A percentile compares a stretch with the other conserved stretches of the same genome.
phyloP scores from a whole-genome alignment of 2,797 vertebrate genomes.

The Micromesistius poutassou region DNA sequence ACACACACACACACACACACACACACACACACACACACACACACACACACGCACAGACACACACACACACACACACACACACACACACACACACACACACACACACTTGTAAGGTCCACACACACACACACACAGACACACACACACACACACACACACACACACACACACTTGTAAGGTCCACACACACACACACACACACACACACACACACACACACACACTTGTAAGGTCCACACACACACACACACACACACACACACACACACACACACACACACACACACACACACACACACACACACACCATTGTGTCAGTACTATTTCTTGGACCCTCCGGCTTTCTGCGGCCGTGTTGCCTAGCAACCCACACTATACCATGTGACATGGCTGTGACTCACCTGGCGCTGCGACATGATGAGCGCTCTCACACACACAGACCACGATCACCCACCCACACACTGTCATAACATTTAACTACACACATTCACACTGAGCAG shows the following conservation, averaged over 20 bases:
- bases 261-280: conserved; percentile 23
- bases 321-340: conserved; percentile 67
- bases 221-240: conserved; percentile 31
- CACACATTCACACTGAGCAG: not conserved
- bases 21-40: conserved; percentile 27
- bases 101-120: conserved; percentile 23
- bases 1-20: conserved; percentile 30
- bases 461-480: not conserved
- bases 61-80: conserved; percentile 21
- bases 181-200: conserved; percentile 10
- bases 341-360: conserved; percentile 74
- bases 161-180: conserved; percentile 33
- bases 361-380: conserved; percentile 71
- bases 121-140: conserved; percentile 18
- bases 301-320: conserved; percentile 44
- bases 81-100: conserved; percentile 30
- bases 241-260: conserved; percentile 16
- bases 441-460: not conserved
- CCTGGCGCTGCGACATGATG: conserved; percentile 74
- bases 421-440: conserved; percentile 25
- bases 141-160: conserved; percentile 26
- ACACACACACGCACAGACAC: conserved; percentile 24
- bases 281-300: conserved; percentile 31
- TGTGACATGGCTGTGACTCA: conserved; percentile 81
- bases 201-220: conserved; percentile 24